Evolutionary conservation across 2,888 invertebrate species (phyloP).

Genomic region (Drosophila paracracens): DNA sequence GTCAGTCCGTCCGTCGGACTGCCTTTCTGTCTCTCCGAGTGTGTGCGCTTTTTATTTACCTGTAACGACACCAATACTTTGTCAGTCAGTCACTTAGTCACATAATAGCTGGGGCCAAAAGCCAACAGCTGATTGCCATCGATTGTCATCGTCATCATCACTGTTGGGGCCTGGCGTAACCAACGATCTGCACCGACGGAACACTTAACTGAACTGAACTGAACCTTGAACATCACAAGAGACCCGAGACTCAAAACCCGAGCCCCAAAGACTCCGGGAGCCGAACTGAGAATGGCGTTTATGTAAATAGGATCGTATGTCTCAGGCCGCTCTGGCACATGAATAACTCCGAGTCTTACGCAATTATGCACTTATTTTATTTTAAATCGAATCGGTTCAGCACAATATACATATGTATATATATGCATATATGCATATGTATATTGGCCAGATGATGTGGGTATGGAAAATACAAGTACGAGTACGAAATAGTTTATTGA

Average conservation of each 20-base stretch:
- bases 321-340: not conserved
- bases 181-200: slow-evolving; percentile 14
- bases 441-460: not conserved
- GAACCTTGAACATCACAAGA: slow-evolving; percentile 26
- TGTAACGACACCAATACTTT: slow-evolving; percentile 50
- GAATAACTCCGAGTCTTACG: slow-evolving; percentile 21
- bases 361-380: slow-evolving; percentile 28
- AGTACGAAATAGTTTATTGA: slow-evolving; percentile 12
- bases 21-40: slow-evolving; percentile 1
- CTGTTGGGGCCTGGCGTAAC: slow-evolving; percentile 28
- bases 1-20: slow-evolving; percentile 4
- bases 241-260: slow-evolving; percentile 4
- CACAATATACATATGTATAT: slow-evolving; percentile 2
- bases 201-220: slow-evolving; percentile 17
- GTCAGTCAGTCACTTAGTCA: slow-evolving; percentile 62
- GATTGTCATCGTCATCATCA: slow-evolving; percentile 26
- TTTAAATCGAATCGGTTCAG: slow-evolving; percentile 9
- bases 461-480: not conserved
- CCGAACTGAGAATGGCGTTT: slow-evolving; percentile 29
- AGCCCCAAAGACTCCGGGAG: slow-evolving; percentile 5
- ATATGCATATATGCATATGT: not conserved
- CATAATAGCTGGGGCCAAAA: slow-evolving; percentile 55
- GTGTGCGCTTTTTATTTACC: slow-evolving; percentile 54
- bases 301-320: slow-evolving; percentile 32
- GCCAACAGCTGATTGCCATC: slow-evolving; percentile 54